Base-by-base conservation (phyloP, 2,888 invertebrate species). In the Venusia cambrica region DNA sequence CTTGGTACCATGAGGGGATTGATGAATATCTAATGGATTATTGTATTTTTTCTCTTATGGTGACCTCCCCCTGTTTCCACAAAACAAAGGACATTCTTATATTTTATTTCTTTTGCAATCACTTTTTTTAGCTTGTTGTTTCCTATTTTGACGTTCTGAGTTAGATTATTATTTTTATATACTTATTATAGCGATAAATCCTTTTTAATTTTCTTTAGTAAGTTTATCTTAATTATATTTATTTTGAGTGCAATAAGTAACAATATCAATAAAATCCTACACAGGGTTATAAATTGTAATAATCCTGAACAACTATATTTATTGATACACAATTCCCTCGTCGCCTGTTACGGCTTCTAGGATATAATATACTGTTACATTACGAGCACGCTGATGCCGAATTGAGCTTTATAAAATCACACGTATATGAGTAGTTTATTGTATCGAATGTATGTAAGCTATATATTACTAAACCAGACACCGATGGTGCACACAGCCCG, bases 21-120 rank as follows among this genome's bases (percentile, higher is more conserved):
- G 43, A 54, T 57, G 55, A 54, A 51, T 33, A 58, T 46, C 41
- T 38, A 56, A 57, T 62, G 44, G 38, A 59, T 58, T 62, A 49
- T 57, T 64, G 62, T 62, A 62, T 55, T 68, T 66, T 63, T 51
- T 45, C 29, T 48, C 45, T 44, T 38, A 71, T 67, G 68, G 69
- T 66, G 65, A 81, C 85, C 85, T 85, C 85, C 85, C 79, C 85
- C 85, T 85, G 85, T 85, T 84, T 77, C 74, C 79, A 70, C 73
- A 70, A 59, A 60, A 70, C 62, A 62, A 62, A 64, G 64, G 43
- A 45, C 45, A 60, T 47, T 48, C 57, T 60, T 53, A 46, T 51
- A 51, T 59, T 64, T 68, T 59, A 34, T 50, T 55, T 60, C 62
- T 54, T 45, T 59, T 53, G 45, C 35, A 29, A 24, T 48, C 29